These are phyloP conservation scores for Dendrocopos noguchii DNA, from an alignment of 2,113 vertebrate genomes.

Conservation along the genomic window DNA sequence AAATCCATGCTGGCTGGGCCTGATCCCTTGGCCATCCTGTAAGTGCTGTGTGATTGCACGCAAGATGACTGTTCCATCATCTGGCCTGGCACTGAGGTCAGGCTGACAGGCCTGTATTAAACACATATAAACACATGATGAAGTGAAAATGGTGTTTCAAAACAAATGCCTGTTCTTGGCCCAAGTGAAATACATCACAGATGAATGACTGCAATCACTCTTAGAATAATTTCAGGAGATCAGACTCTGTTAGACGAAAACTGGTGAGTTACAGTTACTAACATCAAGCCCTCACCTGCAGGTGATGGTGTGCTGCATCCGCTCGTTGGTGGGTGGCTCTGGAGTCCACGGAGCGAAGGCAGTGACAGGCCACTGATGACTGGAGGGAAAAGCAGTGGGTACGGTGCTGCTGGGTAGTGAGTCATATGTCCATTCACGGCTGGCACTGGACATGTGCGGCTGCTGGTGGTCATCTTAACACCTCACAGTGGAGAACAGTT, in stretches of 20 bases:
- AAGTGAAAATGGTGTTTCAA: not conserved
- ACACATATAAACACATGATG: not conserved
- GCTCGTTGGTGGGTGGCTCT: constrained; percentile 82
- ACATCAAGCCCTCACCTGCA: constrained; percentile 83
- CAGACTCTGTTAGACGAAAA: not conserved
- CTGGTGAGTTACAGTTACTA: not conserved
- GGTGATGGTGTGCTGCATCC: constrained; percentile 89
- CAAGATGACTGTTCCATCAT: too few relatives aligned
- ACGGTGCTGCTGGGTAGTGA: constrained; percentile 87
- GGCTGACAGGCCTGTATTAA: too few relatives aligned
- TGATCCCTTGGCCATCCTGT: too few relatives aligned
- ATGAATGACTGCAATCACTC: not conserved
- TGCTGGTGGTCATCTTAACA: constrained; percentile 88
- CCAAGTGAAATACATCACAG: not conserved
- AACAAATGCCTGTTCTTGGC: not conserved
- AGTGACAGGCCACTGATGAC: constrained; percentile 89
- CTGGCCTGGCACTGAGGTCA: too few relatives aligned
- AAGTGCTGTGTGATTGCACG: too few relatives aligned
- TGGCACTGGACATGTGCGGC: constrained; percentile 83
- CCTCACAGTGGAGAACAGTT: constrained; percentile 49
- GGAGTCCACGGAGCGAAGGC: constrained; percentile 84
- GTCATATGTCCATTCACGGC: constrained; percentile 89
- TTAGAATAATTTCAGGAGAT: not conserved
- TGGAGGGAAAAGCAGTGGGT: constrained; percentile 90
- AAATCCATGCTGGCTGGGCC: too few relatives aligned